Evolutionary conservation across 1,140 invertebrate species (phyloP).

Genomic region (Parapsyche elsis): DNA sequence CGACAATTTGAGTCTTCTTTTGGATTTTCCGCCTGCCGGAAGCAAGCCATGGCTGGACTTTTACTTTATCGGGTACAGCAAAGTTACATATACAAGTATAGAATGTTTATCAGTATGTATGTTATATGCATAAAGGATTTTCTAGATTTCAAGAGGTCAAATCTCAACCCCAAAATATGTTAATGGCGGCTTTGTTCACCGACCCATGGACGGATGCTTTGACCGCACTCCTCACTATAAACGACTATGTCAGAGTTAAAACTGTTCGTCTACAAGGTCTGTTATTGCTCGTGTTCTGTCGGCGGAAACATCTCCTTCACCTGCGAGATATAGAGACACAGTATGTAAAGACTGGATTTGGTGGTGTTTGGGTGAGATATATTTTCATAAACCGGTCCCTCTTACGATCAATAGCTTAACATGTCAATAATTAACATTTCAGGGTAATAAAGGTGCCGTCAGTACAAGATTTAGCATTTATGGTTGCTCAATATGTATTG

Average conservation of each 20-base stretch:
- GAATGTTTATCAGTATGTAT: no score
- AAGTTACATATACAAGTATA: constrained; percentile 3
- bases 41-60: constrained; percentile 78
- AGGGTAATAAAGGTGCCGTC: constrained; percentile 96
- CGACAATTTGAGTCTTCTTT: constrained; percentile 74
- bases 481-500: constrained; percentile 86
- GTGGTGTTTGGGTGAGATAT: constrained; percentile 84
- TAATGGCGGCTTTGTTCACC: constrained; percentile 83
- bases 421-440: no score
- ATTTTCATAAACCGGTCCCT: neutral
- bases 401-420: constrained; percentile 44
- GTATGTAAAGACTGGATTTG: constrained; percentile 88
- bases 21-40: constrained; percentile 73
- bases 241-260: constrained; percentile 82
- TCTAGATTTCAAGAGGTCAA: constrained; percentile 88
- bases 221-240: constrained; percentile 75
- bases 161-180: constrained; percentile 85
- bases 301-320: constrained; percentile 81
- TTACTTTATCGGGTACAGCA: constrained; percentile 79
- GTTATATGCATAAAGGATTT: no score
- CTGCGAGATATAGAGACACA: constrained; percentile 85
- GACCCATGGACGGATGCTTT: constrained; percentile 86
- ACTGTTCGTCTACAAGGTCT: constrained; percentile 83
- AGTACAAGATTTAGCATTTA: constrained; percentile 87
- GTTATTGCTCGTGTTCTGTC: constrained; percentile 79